Conservation (phyloP, 2,888 invertebrate species). For the Tyria jacobaeae region DNA sequence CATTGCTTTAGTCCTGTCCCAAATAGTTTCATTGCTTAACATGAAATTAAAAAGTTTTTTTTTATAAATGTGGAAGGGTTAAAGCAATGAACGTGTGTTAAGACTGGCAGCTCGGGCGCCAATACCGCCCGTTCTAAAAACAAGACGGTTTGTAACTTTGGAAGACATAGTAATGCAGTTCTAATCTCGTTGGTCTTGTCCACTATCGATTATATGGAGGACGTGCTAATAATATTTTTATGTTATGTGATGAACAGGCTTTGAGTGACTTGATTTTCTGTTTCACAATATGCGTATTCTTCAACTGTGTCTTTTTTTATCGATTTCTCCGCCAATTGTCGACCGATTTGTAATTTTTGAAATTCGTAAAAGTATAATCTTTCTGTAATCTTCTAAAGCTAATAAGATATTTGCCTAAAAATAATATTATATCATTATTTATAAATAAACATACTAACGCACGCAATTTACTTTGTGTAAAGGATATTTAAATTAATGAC, state of each 20-base stretch:
- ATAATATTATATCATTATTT: too few relatives aligned
- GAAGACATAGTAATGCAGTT: conserved; percentile 54
- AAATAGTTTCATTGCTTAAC: conserved; percentile 21
- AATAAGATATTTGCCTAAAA: too few relatives aligned
- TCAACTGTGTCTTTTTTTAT: too few relatives aligned
- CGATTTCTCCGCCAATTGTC: too few relatives aligned
- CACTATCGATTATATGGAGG: conserved; percentile 53
- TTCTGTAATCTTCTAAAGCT: too few relatives aligned
- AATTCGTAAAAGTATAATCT: too few relatives aligned
- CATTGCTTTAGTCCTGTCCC: conserved; percentile 83
- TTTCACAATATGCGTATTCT: too few relatives aligned
- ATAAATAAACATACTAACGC: too few relatives aligned
- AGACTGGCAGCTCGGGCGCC: conserved; percentile 26
- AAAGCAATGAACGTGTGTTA: conserved; percentile 80
- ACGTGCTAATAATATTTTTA: conserved; percentile 30
- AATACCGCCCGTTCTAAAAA: conserved; percentile 32
- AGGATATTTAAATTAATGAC: conserved; percentile 4
- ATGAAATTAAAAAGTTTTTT: conserved; percentile 26
- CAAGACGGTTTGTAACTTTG: conserved; percentile 43
- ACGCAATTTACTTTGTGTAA: background rate
- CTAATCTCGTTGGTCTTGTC: conserved; percentile 59
- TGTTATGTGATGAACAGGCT: conserved; percentile 33
- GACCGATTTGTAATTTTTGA: too few relatives aligned
- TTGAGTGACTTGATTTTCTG: conserved; percentile 33
- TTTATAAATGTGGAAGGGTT: conserved; percentile 59